These are phyloP conservation scores for Corbicula japonica DNA, from an alignment of 2,888 invertebrate genomes.

Conservation along the genomic window DNA sequence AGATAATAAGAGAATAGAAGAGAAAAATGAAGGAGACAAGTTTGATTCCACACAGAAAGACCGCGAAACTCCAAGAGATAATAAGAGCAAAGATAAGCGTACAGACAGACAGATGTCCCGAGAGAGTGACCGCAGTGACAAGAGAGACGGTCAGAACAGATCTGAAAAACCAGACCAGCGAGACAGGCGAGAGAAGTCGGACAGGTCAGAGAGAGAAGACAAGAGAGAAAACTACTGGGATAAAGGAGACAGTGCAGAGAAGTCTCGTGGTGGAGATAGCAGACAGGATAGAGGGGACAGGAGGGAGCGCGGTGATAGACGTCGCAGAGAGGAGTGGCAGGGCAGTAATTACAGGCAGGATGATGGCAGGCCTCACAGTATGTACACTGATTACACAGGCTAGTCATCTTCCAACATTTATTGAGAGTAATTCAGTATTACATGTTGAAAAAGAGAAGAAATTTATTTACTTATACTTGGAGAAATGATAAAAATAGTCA, in stretches of 20 bases:
- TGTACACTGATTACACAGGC: too few relatives aligned
- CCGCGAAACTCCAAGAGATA: constrained; percentile 19
- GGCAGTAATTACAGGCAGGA: constrained; percentile 30
- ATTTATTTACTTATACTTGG: too few relatives aligned
- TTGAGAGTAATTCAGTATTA: too few relatives aligned
- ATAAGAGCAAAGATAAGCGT: constrained; percentile 38
- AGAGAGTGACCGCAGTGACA: constrained; percentile 40
- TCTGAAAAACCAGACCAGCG: constrained; percentile 35
- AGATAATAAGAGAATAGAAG: constrained; percentile 35
- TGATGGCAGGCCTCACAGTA: constrained; percentile 50
- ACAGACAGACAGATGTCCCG: constrained; percentile 34
- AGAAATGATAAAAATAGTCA: too few relatives aligned
- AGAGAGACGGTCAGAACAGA: constrained; percentile 43
- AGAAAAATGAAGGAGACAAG: constrained; percentile 37
- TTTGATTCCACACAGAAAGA: constrained; percentile 32
- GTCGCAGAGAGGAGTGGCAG: constrained; percentile 48
- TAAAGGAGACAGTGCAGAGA: constrained; percentile 51
- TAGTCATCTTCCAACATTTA: too few relatives aligned
- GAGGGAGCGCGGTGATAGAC: constrained; percentile 44
- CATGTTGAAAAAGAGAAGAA: too few relatives aligned
- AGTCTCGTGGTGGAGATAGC: constrained; percentile 49
- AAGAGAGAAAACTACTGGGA: constrained; percentile 54
- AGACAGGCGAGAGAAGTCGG: constrained; percentile 49
- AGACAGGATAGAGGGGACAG: constrained; percentile 48
- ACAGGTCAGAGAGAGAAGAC: constrained; percentile 35